These are phyloP conservation scores for Hydrocynus forskahlii DNA, from an alignment of 2,797 vertebrate genomes.

Conservation along the genomic window DNA sequence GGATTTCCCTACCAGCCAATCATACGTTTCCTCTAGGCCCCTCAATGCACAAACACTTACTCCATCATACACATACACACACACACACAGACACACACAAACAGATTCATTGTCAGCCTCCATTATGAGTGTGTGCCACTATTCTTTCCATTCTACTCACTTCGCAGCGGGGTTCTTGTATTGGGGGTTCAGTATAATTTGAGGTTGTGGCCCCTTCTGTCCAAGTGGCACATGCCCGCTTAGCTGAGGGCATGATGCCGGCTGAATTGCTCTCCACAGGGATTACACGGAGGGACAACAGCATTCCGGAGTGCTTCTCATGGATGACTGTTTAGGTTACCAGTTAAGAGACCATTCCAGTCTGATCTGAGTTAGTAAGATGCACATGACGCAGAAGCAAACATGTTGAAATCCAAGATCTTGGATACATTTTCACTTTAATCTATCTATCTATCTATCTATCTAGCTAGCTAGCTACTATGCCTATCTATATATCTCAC, in stretches of 20 bases:
- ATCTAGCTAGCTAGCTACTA: too few relatives aligned
- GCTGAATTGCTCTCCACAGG: slow-evolving; percentile 50
- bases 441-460: too few relatives aligned
- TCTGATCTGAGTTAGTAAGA: slow-evolving; percentile 9
- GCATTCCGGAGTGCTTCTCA: slow-evolving; percentile 44
- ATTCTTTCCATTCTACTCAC: slow-evolving; percentile 51
- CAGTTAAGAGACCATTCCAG: slow-evolving; percentile 19
- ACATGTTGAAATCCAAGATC: not conserved
- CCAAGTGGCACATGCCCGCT: slow-evolving; percentile 62
- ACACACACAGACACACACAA: too few relatives aligned
- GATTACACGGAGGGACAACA: slow-evolving; percentile 23
- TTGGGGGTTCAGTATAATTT: slow-evolving; percentile 59
- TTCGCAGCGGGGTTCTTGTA: slow-evolving; percentile 60
- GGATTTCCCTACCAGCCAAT: slow-evolving; percentile 67
- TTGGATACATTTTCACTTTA: not conserved
- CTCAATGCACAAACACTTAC: slow-evolving; percentile 54
- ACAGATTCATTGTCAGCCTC: slow-evolving; percentile 53
- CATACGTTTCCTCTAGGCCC: slow-evolving; percentile 53
- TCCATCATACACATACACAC: slow-evolving; percentile 34
- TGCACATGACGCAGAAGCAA: not conserved
- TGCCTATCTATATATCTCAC: too few relatives aligned
- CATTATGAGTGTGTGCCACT: slow-evolving; percentile 59
- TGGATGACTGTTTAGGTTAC: slow-evolving; percentile 41
- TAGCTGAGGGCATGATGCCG: slow-evolving; percentile 55
- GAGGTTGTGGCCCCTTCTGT: slow-evolving; percentile 62